Evolutionary conservation across 2,797 vertebrate species (phyloP).

Genomic region (Lacerta viridis): DNA sequence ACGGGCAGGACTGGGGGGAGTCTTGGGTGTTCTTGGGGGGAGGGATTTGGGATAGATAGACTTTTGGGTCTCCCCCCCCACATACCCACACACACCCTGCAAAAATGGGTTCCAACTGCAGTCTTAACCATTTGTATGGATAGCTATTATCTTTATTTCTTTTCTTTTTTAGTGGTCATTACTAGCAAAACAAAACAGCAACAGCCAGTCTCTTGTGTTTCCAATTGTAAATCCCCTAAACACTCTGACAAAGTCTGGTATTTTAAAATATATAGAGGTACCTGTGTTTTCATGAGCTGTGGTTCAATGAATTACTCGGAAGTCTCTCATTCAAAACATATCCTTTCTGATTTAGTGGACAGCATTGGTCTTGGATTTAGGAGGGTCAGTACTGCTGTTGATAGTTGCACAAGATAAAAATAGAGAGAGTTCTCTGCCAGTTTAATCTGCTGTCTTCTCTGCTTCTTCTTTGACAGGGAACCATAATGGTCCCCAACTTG

Average conservation of each 20-base stretch:
- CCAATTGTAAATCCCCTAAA: neutral
- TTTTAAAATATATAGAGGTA: neutral
- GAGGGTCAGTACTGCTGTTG: too few species aligned
- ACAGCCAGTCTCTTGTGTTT: too few species aligned
- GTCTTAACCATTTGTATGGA: neutral
- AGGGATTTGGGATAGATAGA: neutral
- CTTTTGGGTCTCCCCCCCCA: neutral
- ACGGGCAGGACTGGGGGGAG: too few species aligned
- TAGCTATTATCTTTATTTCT: neutral
- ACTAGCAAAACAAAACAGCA: too few species aligned
- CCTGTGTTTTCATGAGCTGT: too few species aligned
- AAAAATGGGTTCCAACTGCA: neutral
- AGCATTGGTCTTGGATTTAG: neutral
- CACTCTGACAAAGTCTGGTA: too few species aligned
- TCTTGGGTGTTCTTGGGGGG: neutral
- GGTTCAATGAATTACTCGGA: neutral
- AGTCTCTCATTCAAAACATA: neutral
- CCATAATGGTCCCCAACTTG: slow-evolving; percentile 79
- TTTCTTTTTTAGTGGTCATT: too few species aligned
- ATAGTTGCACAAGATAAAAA: neutral
- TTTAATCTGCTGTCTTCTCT: neutral
- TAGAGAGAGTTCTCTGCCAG: too few species aligned
- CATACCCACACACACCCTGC: too few species aligned
- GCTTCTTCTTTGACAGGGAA: slow-evolving; percentile 79
- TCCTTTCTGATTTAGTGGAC: too few species aligned